Conservation (phyloP, 2,888 invertebrate species). For the Macropis europaea region DNA sequence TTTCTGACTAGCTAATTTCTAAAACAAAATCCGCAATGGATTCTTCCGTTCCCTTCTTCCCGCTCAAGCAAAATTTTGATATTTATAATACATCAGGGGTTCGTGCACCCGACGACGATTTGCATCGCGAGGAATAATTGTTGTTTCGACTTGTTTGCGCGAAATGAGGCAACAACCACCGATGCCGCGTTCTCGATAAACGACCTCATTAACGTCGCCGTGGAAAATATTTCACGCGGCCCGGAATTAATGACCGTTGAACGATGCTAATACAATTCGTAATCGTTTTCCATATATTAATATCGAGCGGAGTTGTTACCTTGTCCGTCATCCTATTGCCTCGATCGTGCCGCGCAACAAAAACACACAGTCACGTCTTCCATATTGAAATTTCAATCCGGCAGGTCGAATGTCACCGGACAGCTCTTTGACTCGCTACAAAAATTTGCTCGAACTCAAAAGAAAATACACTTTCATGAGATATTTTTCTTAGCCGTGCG, state of each 20-base stretch:
- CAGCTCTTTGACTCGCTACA: no score
- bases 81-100: no score
- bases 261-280: conserved; percentile 43
- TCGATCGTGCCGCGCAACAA: not conserved
- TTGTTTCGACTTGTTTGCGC: not conserved
- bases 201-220: conserved; percentile 17
- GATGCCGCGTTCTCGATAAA: conserved; percentile 48
- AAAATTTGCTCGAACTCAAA: no score
- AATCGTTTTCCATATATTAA: conserved; percentile 22
- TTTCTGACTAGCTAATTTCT: no score
- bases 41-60: no score
- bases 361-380: not conserved
- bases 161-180: conserved; percentile 34
- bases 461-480: no score
- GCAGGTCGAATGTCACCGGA: no score
- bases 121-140: not conserved
- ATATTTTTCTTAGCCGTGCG: no score
- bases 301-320: not conserved
- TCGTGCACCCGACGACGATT: no score
- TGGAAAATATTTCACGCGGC: conserved; percentile 17
- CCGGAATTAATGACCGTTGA: conserved; percentile 18
- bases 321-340: not conserved
- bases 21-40: no score
- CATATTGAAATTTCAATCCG: not conserved
- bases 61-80: no score